Evolutionary conservation across 2,888 invertebrate genomes (phyloP).

Genomic region (Eupsilia transversa): DNA sequence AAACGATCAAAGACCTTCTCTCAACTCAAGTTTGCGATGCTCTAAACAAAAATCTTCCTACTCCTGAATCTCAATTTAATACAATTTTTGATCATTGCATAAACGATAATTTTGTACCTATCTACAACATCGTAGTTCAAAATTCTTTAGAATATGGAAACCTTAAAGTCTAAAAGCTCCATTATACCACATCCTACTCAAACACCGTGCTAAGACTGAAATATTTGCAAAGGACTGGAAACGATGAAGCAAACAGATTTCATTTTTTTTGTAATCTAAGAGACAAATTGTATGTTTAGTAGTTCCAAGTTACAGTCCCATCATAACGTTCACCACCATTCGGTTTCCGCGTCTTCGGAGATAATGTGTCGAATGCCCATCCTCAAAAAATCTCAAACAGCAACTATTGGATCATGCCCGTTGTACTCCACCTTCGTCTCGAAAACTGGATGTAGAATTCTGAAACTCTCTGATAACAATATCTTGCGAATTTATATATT

Average conservation of each 20-base stretch:
- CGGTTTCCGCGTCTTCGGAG: not conserved
- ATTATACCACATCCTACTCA: too few relatives aligned
- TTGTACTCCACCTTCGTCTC: not conserved
- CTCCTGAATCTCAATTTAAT: not conserved
- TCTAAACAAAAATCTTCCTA: not conserved
- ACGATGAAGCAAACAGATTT: not conserved
- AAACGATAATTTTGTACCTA: not conserved
- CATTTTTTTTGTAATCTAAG: not conserved
- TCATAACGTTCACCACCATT: not conserved
- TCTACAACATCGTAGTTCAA: not conserved
- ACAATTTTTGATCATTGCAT: not conserved
- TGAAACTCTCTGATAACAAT: not conserved
- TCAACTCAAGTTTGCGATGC: not conserved
- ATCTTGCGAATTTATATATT: not conserved
- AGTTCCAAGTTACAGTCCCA: not conserved
- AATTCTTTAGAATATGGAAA: not conserved
- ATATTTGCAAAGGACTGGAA: not conserved
- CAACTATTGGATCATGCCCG: not conserved
- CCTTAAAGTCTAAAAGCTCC: not conserved
- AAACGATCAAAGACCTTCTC: not conserved
- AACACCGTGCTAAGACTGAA: not conserved
- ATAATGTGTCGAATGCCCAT: not conserved
- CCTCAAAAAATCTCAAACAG: not conserved
- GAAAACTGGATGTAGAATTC: slow-evolving; percentile 6
- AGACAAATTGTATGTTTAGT: not conserved